These are phyloP conservation scores for Arrhopalites spinosus DNA, from an alignment of 2,888 invertebrate genomes.

Conservation along the genomic window DNA sequence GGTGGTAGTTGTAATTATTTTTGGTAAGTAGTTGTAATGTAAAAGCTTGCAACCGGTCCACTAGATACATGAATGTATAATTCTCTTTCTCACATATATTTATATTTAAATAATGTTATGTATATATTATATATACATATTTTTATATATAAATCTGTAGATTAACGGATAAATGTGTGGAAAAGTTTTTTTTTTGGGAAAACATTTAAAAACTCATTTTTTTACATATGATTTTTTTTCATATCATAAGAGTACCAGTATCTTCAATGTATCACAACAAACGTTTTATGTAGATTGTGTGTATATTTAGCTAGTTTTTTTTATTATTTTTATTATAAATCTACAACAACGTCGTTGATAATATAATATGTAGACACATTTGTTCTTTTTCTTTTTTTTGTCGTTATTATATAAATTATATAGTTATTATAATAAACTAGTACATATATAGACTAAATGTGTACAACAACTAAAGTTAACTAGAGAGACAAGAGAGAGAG, in stretches of 20 bases:
- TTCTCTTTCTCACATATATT: no score
- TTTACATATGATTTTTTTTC: no score
- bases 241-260: neutral
- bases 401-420: neutral
- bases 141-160: no score
- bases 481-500: neutral
- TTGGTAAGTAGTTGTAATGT: neutral
- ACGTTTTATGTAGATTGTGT: no score
- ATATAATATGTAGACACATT: constrained; percentile 15
- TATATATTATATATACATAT: no score
- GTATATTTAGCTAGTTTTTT: no score
- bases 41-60: neutral
- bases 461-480: neutral
- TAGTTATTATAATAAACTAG: neutral
- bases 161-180: neutral
- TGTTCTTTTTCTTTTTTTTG: constrained; percentile 2
- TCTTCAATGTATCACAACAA: neutral
- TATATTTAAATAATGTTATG: neutral
- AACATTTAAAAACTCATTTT: constrained; percentile 24
- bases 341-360: neutral
- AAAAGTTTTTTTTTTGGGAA: constrained; percentile 18
- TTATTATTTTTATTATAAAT: neutral
- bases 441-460: neutral
- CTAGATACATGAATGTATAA: neutral
- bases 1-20: constrained; percentile 33